phyloP scores from a whole-genome alignment of 2,797 vertebrate genomes.

The Phataginus tetradactyla region DNA sequence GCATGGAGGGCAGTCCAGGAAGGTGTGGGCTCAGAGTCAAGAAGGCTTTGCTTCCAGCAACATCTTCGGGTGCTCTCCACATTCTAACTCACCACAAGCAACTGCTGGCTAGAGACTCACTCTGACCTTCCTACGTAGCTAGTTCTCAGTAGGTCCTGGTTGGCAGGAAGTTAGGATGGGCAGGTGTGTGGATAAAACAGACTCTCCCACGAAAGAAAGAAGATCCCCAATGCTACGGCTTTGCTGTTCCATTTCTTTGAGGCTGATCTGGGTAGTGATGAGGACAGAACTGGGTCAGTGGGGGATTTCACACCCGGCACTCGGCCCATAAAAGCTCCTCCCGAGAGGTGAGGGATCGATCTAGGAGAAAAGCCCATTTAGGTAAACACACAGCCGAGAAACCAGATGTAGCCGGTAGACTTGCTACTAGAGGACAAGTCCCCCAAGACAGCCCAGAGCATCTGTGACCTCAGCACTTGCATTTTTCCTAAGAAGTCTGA shows the following conservation, averaged over 20 bases:
- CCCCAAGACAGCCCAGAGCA: not conserved
- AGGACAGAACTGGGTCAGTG: no score
- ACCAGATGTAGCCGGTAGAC: no score
- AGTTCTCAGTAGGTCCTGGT: not conserved
- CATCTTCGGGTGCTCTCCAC: not conserved
- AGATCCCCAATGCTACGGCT: accelerated
- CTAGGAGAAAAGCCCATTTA: not conserved
- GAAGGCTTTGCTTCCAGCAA: not conserved
- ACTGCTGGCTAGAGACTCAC: not conserved
- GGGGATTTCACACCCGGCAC: not conserved
- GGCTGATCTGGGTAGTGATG: not conserved
- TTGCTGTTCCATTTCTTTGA: not conserved
- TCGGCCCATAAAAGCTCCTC: not conserved
- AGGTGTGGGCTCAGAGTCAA: not conserved
- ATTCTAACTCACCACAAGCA: not conserved
- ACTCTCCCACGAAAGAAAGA: accelerated
- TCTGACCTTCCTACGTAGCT: not conserved
- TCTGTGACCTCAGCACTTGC: not conserved
- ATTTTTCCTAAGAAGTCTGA: not conserved
- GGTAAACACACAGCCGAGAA: not conserved
- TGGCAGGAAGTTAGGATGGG: not conserved
- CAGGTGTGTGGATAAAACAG: accelerated
- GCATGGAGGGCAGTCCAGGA: accelerated
- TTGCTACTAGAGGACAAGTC: not conserved
- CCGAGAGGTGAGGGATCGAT: not conserved